These are phyloP conservation scores for Peromyscus nudipes DNA, from an alignment of 2,797 vertebrate genomes.

Conservation along the genomic window DNA sequence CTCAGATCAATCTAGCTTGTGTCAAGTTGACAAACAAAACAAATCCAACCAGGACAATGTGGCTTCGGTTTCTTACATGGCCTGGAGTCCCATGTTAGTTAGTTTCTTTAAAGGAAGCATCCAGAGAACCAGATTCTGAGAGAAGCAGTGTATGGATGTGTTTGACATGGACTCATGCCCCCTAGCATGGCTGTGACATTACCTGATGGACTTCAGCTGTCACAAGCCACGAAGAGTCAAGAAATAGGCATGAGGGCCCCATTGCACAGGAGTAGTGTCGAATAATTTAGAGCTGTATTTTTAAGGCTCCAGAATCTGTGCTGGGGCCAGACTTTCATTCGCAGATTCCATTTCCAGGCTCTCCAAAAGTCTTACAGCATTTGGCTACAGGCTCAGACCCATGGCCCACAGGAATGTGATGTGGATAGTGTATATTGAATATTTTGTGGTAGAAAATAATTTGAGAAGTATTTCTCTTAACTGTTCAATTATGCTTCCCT, in stretches of 20 bases:
- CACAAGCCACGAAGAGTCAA: neutral
- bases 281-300: neutral
- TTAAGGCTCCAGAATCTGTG: neutral
- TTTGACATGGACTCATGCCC: neutral
- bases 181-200: neutral
- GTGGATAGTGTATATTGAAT: neutral
- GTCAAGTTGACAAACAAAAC: neutral
- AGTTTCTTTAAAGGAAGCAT: neutral
- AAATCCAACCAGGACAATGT: neutral
- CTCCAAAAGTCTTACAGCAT: neutral
- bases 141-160: neutral
- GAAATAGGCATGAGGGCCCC: neutral
- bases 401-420: neutral
- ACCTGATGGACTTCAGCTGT: neutral
- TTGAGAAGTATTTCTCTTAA: neutral
- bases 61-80: neutral
- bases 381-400: neutral
- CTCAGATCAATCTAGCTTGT: neutral
- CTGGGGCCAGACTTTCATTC: neutral
- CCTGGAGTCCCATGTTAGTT: neutral
- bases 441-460: slow-evolving; percentile 14
- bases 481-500: neutral
- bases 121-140: neutral
- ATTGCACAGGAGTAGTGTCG: neutral
- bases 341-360: neutral